phyloP scores from a whole-genome alignment of 2,797 vertebrate species.

The Eleutherodactylus coqui region DNA sequence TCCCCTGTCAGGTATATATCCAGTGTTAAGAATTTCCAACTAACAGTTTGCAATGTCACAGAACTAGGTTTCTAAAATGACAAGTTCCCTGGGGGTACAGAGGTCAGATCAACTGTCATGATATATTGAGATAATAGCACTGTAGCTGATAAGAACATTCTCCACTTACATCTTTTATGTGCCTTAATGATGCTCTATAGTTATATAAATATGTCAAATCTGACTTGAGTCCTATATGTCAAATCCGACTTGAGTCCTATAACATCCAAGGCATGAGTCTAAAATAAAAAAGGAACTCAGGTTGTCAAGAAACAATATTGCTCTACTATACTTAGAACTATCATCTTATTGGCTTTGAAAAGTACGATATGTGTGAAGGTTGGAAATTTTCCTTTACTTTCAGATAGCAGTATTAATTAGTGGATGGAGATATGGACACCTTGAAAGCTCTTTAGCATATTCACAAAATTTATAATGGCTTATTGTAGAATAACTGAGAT shows the following conservation, averaged over 20 bases:
- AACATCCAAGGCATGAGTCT: not conserved
- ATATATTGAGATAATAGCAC: constrained; percentile 26
- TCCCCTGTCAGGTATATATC: not conserved
- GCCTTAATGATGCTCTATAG: constrained; percentile 18
- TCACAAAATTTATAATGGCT: not conserved
- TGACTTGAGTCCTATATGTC: not conserved
- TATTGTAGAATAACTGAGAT: not conserved
- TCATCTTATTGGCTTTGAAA: not conserved
- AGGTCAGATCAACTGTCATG: constrained; percentile 23
- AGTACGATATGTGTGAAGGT: not conserved
- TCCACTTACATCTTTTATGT: constrained; percentile 25
- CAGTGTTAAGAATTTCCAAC: constrained; percentile 3
- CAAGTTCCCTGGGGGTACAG: constrained; percentile 15
- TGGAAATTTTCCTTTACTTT: not conserved
- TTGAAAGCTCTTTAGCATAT: not conserved
- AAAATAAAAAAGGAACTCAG: not conserved
- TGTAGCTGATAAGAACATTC: constrained; percentile 10
- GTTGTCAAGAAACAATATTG: not conserved
- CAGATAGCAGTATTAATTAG: not conserved
- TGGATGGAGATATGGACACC: not conserved
- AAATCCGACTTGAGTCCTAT: not conserved
- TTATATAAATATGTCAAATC: constrained; percentile 14
- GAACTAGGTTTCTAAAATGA: constrained; percentile 31
- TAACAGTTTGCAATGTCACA: constrained; percentile 24
- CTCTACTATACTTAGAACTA: not conserved